Conservation (phyloP, 2,888 invertebrate genomes). For the Ypsolopha sequella region DNA sequence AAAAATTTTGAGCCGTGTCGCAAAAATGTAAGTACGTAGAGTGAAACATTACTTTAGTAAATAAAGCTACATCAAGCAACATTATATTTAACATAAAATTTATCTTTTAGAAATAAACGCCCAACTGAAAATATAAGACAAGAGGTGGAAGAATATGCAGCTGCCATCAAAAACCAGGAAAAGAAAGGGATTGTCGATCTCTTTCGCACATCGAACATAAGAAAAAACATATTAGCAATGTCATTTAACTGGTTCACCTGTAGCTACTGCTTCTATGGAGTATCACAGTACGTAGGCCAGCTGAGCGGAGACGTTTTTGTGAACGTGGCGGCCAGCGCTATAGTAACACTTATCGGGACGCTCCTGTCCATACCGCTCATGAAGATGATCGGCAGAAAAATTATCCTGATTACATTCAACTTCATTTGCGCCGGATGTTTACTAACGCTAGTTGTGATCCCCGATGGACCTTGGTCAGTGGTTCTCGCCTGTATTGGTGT, state of each 20-base stretch:
- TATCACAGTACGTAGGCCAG: constrained; percentile 82
- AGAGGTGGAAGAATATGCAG: not conserved
- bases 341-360: constrained; percentile 71
- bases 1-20: constrained; percentile 74
- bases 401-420: constrained; percentile 75
- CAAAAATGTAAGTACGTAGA: constrained; percentile 48
- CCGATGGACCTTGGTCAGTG: constrained; percentile 52
- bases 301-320: constrained; percentile 80
- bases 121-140: not conserved
- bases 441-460: constrained; percentile 69
- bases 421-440: constrained; percentile 72
- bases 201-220: constrained; percentile 76
- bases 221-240: constrained; percentile 75
- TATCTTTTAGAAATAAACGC: not conserved
- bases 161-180: not conserved
- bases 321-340: constrained; percentile 84
- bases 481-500: constrained; percentile 79
- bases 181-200: constrained; percentile 63
- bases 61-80: too few relatives aligned
- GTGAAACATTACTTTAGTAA: too few relatives aligned
- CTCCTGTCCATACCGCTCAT: constrained; percentile 73
- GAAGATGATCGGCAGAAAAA: constrained; percentile 75
- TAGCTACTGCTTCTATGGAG: constrained; percentile 30
- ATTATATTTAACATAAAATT: not conserved
- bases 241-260: constrained; percentile 78